Conservation (phyloP, 2,888 invertebrate genomes). For the Melangyna quadrimaculata region DNA sequence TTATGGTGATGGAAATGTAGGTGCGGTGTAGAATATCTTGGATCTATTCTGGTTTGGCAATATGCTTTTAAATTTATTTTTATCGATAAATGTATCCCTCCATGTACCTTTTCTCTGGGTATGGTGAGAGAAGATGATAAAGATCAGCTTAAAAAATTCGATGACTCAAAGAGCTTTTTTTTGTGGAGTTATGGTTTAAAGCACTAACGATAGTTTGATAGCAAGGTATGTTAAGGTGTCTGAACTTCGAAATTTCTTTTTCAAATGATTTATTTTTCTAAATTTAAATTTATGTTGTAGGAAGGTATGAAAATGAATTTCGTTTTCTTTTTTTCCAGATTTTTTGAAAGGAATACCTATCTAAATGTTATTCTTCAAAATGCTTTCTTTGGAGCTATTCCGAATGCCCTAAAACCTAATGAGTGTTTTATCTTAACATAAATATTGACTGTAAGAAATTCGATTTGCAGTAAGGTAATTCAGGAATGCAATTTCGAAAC, state of each 20-base stretch:
- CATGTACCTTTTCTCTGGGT: not conserved
- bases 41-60: conserved; percentile 15
- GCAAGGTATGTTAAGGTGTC: not conserved
- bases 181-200: not conserved
- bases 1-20: not conserved
- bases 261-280: not conserved
- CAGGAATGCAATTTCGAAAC: no score
- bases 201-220: not conserved
- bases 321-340: no score
- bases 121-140: not conserved
- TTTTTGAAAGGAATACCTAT: no score
- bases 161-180: conserved; percentile 5
- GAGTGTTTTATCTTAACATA: no score
- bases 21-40: conserved; percentile 17
- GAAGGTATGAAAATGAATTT: no score
- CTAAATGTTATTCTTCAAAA: no score
- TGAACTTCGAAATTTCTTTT: not conserved
- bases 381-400: no score
- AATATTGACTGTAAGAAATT: no score
- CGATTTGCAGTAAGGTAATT: no score
- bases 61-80: not conserved
- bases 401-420: no score
- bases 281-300: not conserved
- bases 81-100: not conserved
- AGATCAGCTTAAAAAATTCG: conserved; percentile 10